A percentile compares a stretch with the other conserved stretches of the same genome.
Conservation (phyloP, 2,888 invertebrate species). For the Cephalotes varians region DNA sequence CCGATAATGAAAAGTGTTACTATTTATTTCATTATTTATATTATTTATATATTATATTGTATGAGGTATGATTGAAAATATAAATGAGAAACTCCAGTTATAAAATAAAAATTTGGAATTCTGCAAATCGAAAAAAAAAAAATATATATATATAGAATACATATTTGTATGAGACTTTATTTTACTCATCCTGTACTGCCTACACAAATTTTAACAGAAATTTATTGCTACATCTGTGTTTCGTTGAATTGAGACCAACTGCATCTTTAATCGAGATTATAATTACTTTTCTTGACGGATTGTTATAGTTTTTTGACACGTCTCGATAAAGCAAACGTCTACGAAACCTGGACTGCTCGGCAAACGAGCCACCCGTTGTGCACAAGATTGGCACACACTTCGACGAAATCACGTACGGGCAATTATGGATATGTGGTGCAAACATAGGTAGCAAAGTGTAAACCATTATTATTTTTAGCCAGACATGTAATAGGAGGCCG, state of each 20-base stretch:
- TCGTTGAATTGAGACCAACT: background rate
- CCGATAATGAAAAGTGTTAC: background rate
- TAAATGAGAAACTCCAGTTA: background rate
- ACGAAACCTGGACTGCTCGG: constrained; percentile 2
- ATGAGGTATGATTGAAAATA: background rate
- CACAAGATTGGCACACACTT: constrained; percentile 71
- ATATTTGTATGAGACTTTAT: too few relatives aligned
- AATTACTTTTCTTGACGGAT: background rate
- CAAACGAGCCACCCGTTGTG: constrained; percentile 75
- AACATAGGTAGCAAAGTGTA: constrained; percentile 80
- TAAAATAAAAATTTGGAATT: background rate
- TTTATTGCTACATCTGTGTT: background rate
- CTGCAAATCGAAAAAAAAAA: background rate
- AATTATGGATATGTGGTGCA: constrained; percentile 74
- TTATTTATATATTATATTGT: background rate
- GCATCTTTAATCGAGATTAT: background rate
- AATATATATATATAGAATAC: too few relatives aligned
- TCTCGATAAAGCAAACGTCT: background rate
- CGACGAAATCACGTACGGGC: constrained; percentile 64
- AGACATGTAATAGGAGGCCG: constrained; percentile 75
- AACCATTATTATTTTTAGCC: constrained; percentile 81
- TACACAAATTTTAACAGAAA: background rate
- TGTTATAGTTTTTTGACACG: background rate
- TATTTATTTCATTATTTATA: background rate
- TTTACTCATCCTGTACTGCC: background rate